These are phyloP conservation scores for Sipunculus nudus DNA, from an alignment of 2,888 invertebrate species.

Conservation along the genomic window DNA sequence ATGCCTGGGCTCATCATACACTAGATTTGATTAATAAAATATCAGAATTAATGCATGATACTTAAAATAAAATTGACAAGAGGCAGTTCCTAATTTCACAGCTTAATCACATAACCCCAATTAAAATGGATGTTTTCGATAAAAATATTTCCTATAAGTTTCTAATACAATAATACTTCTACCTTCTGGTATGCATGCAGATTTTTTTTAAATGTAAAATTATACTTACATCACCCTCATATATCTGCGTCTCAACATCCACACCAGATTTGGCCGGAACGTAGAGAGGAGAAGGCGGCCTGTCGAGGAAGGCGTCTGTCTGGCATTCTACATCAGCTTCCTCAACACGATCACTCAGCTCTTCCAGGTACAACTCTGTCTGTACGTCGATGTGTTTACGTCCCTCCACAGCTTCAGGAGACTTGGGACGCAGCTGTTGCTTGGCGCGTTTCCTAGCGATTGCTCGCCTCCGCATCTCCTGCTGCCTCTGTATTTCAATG, in stretches of 20 bases:
- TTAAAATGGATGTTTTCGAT: no score
- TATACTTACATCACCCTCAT: conserved; percentile 80
- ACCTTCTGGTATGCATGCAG: no score
- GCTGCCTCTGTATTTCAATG: conserved; percentile 68
- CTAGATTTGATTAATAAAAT: no score
- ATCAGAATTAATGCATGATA: no score
- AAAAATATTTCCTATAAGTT: no score
- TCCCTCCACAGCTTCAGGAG: conserved; percentile 83
- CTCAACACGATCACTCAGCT: conserved; percentile 71
- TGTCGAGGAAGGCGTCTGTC: conserved; percentile 86
- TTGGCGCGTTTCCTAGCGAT: conserved; percentile 78
- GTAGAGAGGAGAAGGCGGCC: conserved; percentile 82
- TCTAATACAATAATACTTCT: no score
- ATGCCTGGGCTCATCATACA: no score
- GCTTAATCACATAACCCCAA: no score
- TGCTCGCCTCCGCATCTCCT: conserved; percentile 78
- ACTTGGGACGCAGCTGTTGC: conserved; percentile 73
- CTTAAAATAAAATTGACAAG: no score
- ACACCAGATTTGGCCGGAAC: conserved; percentile 81
- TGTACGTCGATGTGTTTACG: conserved; percentile 87
- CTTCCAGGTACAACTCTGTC: conserved; percentile 89
- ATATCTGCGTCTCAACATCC: conserved; percentile 86
- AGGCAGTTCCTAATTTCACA: no score
- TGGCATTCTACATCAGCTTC: conserved; percentile 83
- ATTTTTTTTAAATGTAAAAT: no score